Evolutionary conservation across 2,113 vertebrate species (phyloP).

Genomic region (Struthidea cinerea): DNA sequence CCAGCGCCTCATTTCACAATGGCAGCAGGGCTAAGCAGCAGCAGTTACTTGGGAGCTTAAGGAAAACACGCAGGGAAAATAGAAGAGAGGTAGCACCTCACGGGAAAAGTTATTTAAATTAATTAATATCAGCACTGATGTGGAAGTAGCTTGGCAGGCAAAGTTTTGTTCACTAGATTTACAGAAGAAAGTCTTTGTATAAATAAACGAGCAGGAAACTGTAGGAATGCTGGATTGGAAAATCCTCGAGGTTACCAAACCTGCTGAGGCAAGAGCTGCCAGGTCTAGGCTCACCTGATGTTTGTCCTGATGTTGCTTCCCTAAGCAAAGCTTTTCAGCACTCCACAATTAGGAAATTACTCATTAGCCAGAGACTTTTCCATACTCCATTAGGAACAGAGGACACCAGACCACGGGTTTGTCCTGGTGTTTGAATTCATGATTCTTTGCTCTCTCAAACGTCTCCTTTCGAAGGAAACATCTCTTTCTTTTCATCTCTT

Average conservation of each 20-base stretch:
- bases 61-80: background rate
- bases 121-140: background rate
- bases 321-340: background rate
- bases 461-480: background rate
- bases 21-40: background rate
- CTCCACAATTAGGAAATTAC: background rate
- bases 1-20: background rate
- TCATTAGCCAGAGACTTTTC: background rate
- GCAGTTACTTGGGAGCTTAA: background rate
- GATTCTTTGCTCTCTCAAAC: background rate
- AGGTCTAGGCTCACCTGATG: background rate
- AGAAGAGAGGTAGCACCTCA: background rate
- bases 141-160: background rate
- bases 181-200: background rate
- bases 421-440: accelerated
- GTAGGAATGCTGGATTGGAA: background rate
- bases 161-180: background rate
- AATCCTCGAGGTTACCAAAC: background rate
- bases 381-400: background rate
- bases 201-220: background rate
- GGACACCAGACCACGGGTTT: background rate
- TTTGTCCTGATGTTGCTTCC: background rate
- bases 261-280: background rate
- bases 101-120: background rate
- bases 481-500: background rate